These are phyloP conservation scores for Xerus inauris DNA, from an alignment of 2,113 vertebrate genomes.

Conservation along the genomic window DNA sequence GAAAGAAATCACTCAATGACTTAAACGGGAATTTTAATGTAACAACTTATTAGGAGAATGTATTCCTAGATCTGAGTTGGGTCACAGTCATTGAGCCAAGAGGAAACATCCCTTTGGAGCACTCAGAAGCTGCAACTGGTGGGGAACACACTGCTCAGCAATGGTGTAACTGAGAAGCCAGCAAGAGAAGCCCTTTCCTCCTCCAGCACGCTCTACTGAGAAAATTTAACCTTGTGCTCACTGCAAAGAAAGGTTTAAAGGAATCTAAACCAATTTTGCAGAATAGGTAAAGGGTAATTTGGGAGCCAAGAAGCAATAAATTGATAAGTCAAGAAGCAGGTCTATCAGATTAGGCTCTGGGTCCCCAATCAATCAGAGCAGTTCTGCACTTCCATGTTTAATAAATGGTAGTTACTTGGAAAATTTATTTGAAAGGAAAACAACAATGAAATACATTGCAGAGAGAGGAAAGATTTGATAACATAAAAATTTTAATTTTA, in stretches of 20 bases:
- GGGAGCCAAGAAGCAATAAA: neutral
- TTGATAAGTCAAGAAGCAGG: neutral
- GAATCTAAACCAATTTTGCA: neutral
- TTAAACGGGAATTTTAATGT: neutral
- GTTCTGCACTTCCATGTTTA: neutral
- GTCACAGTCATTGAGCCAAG: neutral
- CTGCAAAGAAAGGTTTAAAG: neutral
- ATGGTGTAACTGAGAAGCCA: neutral
- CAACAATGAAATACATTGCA: neutral
- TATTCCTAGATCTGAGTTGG: neutral
- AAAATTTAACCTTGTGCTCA: neutral
- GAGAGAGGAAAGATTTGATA: neutral
- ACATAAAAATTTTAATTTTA: neutral
- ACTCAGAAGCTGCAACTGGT: rapidly evolving
- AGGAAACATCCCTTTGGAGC: neutral
- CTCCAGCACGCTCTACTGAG: neutral
- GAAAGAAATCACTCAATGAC: neutral
- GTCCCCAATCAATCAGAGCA: neutral
- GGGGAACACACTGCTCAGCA: neutral
- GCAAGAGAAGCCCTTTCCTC: neutral
- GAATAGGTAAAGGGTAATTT: neutral
- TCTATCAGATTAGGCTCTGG: neutral
- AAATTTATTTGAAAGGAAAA: neutral
- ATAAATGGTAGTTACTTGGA: neutral
- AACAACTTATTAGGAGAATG: neutral